Evolutionary conservation across 2,888 invertebrate species (phyloP).

Genomic region (Coecobrya sp.): DNA sequence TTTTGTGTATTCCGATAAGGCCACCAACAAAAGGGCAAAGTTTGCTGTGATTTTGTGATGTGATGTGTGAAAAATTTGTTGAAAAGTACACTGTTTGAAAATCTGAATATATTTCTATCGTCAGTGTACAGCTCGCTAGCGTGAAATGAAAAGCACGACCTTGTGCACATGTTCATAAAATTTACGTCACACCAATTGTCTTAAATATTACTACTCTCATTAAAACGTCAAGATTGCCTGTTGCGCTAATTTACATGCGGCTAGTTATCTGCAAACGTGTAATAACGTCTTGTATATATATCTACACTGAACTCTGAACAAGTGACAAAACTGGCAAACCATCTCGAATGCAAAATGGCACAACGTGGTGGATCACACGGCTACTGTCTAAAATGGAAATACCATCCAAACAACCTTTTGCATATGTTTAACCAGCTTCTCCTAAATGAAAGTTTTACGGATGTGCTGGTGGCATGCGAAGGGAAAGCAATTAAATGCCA

Average conservation of each 20-base stretch:
- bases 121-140: too few species aligned
- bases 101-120: too few species aligned
- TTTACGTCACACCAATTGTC: too few species aligned
- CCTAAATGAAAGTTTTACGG: conserved; percentile 96
- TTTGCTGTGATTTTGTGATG: conserved; percentile 10
- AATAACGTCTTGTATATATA: not conserved
- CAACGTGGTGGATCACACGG: conserved; percentile 84
- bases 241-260: not conserved
- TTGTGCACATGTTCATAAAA: too few species aligned
- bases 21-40: not conserved
- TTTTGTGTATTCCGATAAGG: not conserved
- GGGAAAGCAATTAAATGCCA: conserved; percentile 93
- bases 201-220: not conserved
- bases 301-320: not conserved
- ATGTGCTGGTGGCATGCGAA: conserved; percentile 96
- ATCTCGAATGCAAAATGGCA: conserved; percentile 78
- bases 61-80: not conserved
- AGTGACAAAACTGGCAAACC: conserved; percentile 3
- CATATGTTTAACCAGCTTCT: conserved; percentile 89
- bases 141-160: too few species aligned
- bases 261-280: not conserved
- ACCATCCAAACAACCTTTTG: conserved; percentile 90
- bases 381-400: conserved; percentile 86
- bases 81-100: not conserved
- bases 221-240: not conserved